These are phyloP conservation scores for Alligator mississippiensis DNA, from an alignment of 2,113 vertebrate species.

Conservation along the genomic window DNA sequence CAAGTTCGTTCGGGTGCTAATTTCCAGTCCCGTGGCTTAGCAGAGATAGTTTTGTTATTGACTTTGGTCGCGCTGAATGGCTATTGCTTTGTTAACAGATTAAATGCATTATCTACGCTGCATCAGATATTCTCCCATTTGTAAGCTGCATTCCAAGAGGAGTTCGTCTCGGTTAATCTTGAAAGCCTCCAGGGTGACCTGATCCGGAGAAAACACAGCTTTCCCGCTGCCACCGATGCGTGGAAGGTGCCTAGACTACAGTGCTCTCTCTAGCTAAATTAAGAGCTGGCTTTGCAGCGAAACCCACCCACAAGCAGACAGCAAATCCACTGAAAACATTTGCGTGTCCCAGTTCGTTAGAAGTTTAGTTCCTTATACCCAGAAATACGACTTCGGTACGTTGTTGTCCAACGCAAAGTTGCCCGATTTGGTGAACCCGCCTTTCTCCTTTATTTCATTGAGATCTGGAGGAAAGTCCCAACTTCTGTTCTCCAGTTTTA, in stretches of 20 bases:
- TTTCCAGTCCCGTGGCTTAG: not conserved
- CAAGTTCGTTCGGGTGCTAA: not conserved
- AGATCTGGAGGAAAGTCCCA: fast-evolving
- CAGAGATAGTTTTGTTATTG: not conserved
- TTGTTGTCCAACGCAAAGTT: not conserved
- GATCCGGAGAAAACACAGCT: not conserved
- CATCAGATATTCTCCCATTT: not conserved
- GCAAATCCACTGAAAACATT: not conserved
- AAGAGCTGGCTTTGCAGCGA: not conserved
- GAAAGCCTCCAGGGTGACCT: not conserved
- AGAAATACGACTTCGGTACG: not conserved
- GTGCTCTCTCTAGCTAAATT: not conserved
- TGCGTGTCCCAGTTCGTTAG: fast-evolving
- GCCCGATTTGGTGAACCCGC: not conserved
- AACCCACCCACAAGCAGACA: fast-evolving
- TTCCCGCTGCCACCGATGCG: not conserved
- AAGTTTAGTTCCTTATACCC: fast-evolving
- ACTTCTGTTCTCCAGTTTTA: fast-evolving
- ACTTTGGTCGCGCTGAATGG: not conserved
- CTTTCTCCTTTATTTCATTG: not conserved
- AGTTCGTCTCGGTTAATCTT: not conserved
- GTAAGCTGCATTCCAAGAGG: not conserved
- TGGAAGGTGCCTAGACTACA: not conserved
- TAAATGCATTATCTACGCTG: not conserved
- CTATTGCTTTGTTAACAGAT: not conserved